Evolutionary conservation across 23 tunicate species (phyloP).

Genomic region (Trididemnum miniatum): DNA sequence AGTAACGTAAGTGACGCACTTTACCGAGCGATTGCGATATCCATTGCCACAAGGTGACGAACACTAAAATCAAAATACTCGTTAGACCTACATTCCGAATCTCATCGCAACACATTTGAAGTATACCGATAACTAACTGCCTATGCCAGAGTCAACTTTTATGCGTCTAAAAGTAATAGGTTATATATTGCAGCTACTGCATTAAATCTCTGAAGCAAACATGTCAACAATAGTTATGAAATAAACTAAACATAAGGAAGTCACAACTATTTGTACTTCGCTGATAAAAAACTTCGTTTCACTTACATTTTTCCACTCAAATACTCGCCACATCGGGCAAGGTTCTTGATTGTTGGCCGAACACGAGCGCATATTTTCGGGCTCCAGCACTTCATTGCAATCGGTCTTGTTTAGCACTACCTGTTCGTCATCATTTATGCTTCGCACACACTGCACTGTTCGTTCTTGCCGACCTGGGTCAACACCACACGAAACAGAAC

Average conservation of each 20-base stretch:
- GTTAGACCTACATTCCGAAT: too few relatives aligned
- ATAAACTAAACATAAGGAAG: too few relatives aligned
- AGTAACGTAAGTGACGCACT: conserved; percentile 68
- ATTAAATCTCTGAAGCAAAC: too few relatives aligned
- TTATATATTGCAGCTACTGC: too few relatives aligned
- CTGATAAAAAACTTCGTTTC: too few relatives aligned
- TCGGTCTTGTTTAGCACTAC: conserved; percentile 34
- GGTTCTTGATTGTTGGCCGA: conserved; percentile 23
- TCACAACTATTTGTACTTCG: too few relatives aligned
- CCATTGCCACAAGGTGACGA: conserved; percentile 54
- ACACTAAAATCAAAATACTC: conserved; percentile 41
- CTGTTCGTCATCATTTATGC: conserved; percentile 43
- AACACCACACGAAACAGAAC: conserved; percentile 78
- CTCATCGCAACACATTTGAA: too few relatives aligned
- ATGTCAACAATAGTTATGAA: too few relatives aligned
- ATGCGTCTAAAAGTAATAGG: too few relatives aligned
- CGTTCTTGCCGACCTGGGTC: conserved; percentile 56
- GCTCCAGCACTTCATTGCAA: conserved; percentile 43
- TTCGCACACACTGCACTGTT: conserved; percentile 51
- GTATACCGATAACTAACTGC: too few relatives aligned
- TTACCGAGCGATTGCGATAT: conserved; percentile 48
- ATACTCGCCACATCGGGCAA: conserved; percentile 75
- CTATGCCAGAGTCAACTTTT: too few relatives aligned
- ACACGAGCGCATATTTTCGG: conserved; percentile 49
- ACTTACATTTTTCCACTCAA: conserved; percentile 63